These are phyloP conservation scores for Gila orcuttii DNA, from an alignment of 2,113 vertebrate genomes.

Conservation along the genomic window DNA sequence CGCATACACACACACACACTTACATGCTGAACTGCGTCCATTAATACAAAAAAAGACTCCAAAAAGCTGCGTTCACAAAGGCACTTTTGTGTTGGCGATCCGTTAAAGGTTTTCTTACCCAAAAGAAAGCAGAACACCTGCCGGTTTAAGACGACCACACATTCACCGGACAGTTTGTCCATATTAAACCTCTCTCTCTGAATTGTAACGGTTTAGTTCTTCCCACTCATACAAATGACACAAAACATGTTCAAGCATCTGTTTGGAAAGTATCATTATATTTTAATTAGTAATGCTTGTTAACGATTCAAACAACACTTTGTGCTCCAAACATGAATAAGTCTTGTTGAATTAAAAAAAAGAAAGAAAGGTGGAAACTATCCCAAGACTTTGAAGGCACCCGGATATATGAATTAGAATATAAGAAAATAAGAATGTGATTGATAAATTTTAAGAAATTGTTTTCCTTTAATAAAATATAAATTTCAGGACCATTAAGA, in stretches of 20 bases:
- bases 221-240: neutral
- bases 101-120: slow-evolving; percentile 35
- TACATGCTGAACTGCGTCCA: slow-evolving; percentile 32
- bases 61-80: slow-evolving; percentile 34
- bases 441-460: neutral
- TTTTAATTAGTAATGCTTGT: neutral
- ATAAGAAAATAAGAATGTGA: neutral
- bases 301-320: neutral
- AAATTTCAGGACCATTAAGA: neutral
- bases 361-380: neutral
- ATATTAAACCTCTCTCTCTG: neutral
- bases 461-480: neutral
- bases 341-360: neutral
- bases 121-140: slow-evolving; percentile 44
- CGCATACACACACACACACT: slow-evolving; percentile 29
- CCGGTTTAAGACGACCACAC: slow-evolving; percentile 39
- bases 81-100: slow-evolving; percentile 40
- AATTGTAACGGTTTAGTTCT: neutral
- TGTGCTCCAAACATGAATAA: neutral
- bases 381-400: neutral
- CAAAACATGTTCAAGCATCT: neutral
- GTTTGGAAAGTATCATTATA: neutral
- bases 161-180: neutral
- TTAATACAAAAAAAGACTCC: slow-evolving; percentile 35
- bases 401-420: neutral